Base-by-base conservation (phyloP, 2,888 invertebrate genomes). In the Nemapogon koenigi region DNA sequence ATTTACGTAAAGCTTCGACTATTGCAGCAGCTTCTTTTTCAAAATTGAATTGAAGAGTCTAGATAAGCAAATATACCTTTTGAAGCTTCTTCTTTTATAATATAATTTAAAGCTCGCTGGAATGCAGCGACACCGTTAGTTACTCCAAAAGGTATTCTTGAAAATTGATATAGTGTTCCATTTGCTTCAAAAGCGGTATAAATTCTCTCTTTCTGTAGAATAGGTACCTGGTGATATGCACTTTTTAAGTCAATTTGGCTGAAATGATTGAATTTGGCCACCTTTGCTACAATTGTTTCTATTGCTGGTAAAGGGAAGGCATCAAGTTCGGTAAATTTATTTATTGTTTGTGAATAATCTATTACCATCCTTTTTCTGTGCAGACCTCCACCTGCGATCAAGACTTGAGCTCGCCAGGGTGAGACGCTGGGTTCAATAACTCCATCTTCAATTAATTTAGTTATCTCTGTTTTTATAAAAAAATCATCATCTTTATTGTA, bases 111-210 rank as follows among this genome's bases (percentile, higher is more conserved):
- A 14, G 26, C 35, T 3, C 35, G 14, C 4, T 35, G 35, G 15
- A 35, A 35, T 3, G 35, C 35, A 14, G 18, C 11, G 4, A 14
- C 25, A 3, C 35, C 35, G 15, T 35, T 35, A 8, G 18, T 10
- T 4, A 35, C 26, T 4, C 35, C 35, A 35, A 18, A 35, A 7
- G 35, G 35, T 3, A 35, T 26, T 4, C 35, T 10, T 13, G 26
- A 18, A 26, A 35, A 35, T 26, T 35, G 35, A 10, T 35, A 35
- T 3, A 2, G 8, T 8, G 3, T 15, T 11, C 35, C 35, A 15
- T 25, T 16, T 22, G 35, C 35, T n/a, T 35, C 35, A 27, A 35
- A 35, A 2, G 35, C 35, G 4, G 35, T 35, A 15, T 35, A 35
- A 11, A n/a, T 2, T 13, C 16, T 3, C 15, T 35, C 18, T 4